Base-by-base conservation (phyloP, 1,140 invertebrate species). In the Drosophila ambigua region DNA sequence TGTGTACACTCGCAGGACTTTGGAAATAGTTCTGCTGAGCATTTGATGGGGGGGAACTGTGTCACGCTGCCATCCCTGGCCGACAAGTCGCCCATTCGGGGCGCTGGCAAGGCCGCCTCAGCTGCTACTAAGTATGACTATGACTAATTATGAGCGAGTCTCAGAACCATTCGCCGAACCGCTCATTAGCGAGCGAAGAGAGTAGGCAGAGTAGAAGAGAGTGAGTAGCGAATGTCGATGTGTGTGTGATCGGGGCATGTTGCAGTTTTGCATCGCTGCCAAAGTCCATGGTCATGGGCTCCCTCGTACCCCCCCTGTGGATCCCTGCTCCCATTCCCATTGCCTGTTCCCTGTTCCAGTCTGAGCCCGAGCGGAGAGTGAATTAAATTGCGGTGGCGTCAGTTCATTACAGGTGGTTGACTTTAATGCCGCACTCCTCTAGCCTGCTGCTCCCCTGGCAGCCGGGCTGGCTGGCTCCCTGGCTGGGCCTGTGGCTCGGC, bases 401-500 rank as follows among this genome's bases (percentile, higher is more conserved):
- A 90, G 88, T 90, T 90, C 88, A 90, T 90, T 90, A 90, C 88
- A 90, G 88, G 88, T 90, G 88, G 88, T 90, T 90, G 88, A 82
- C 88, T 90, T 90, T 72, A 73, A 76, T 82, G 82, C 69, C 43
- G 58, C 28, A 15, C 59, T 50, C 59, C 65, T 75, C 72, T 67
- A 31, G 65, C 45, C 52, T 79, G 64, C 63, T 62, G 62, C 4
- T 24, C 23, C 57, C 52, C 15, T 31, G 53, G 53, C 23, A 23
- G 0, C 4, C 23, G 2, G 2, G 23, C 23, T 23, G 23, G 1
- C 23, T 20, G 20, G 31, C 31, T 31, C 52, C 52, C 15, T 31
- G 53, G 53, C 31, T 28, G 35, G 41, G 8, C 31, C 31, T 31
- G 31, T 31, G 3, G 49, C 58, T 51, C 43, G 16, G 71, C 72